Conservation (phyloP, 2,797 vertebrate species). For the Margarornis squamiger region DNA sequence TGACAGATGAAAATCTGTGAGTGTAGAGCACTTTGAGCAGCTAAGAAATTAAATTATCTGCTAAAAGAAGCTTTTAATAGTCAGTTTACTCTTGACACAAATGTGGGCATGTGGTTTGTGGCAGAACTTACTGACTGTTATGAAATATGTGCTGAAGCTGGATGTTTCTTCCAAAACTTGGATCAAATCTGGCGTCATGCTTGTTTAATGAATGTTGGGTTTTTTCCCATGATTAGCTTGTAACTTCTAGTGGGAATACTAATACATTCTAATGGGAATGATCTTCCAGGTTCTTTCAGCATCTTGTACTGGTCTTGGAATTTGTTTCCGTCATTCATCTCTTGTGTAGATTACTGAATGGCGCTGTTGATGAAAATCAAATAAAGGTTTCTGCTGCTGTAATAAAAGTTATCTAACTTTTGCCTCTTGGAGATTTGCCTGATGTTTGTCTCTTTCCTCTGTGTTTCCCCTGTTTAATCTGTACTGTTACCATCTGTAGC, state of each 20-base stretch:
- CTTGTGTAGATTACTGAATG: constrained; percentile 34
- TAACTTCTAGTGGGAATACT: constrained; percentile 33
- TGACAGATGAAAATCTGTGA: neutral
- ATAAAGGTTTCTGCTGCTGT: constrained; percentile 45
- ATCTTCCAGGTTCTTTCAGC: constrained; percentile 17
- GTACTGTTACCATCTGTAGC: neutral
- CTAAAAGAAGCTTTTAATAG: neutral
- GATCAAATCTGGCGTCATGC: neutral
- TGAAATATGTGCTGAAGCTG: constrained; percentile 3
- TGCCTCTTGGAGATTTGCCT: constrained; percentile 46
- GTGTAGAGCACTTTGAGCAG: neutral
- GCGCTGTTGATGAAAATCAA: constrained; percentile 42
- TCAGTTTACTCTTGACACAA: neutral
- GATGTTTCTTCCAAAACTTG: constrained; percentile 6
- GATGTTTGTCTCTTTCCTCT: constrained; percentile 49
- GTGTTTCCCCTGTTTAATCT: constrained; percentile 24
- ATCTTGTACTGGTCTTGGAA: constrained; percentile 14
- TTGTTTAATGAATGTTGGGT: neutral
- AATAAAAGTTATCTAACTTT: constrained; percentile 46
- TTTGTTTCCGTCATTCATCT: constrained; percentile 27
- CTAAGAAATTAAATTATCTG: neutral
- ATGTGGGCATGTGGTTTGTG: neutral
- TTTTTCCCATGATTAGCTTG: neutral
- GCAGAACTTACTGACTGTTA: neutral
- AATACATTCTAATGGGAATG: constrained; percentile 3